Percentiles rank a stretch among this genome's conserved stretches.
Conservation (phyloP, 2,888 invertebrate species). For the Colletes collaris region DNA sequence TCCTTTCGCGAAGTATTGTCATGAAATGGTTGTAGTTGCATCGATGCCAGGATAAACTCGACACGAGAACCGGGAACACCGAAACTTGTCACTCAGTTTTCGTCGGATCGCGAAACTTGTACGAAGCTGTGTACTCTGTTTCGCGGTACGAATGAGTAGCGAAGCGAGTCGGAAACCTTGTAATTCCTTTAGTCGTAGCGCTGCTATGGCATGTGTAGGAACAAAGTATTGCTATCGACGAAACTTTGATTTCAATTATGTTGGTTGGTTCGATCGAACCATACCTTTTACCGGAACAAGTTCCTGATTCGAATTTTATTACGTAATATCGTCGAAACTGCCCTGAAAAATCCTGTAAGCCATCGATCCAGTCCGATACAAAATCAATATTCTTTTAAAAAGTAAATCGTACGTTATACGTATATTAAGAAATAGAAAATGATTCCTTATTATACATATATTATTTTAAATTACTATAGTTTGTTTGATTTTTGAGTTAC, state of each 20-base stretch:
- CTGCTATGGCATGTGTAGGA: background rate
- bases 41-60: background rate
- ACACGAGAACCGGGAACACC: background rate
- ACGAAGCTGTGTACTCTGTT: background rate
- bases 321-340: too few relatives aligned
- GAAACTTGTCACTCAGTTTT: constrained; percentile 32
- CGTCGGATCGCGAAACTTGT: constrained; percentile 7
- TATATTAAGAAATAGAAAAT: too few relatives aligned
- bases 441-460: too few relatives aligned
- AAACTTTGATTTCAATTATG: background rate
- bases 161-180: background rate
- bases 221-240: background rate
- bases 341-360: too few relatives aligned
- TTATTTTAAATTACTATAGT: too few relatives aligned
- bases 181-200: constrained; percentile 11
- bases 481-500: too few relatives aligned
- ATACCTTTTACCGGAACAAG: too few relatives aligned
- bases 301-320: too few relatives aligned
- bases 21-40: background rate
- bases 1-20: background rate
- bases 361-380: too few relatives aligned
- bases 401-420: too few relatives aligned
- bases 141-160: background rate
- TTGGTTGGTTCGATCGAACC: too few relatives aligned
- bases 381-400: too few relatives aligned